Evolutionary conservation across 2,888 invertebrate genomes (phyloP), one percentile per base, ranked within the genome.

Genomic region (Toxonevra muliebris): DNA sequence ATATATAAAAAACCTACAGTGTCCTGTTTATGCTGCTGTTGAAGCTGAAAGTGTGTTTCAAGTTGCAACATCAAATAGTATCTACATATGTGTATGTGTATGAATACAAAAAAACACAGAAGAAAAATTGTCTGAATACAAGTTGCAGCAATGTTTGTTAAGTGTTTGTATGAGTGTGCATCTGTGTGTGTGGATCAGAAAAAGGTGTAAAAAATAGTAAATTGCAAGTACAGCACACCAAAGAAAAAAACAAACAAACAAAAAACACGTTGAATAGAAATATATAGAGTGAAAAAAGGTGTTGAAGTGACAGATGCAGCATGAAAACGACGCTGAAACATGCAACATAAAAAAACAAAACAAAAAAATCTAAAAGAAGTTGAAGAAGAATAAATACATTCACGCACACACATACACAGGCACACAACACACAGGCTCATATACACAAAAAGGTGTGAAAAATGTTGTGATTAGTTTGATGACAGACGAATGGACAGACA

Each of bases 261-360:
- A 17, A 10, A 42, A 30, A n/a, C n/a, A 52, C n/a, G 13, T 41
- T 1, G 52, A 13, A 30, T 20, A 52, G 41, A 42, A 15, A 19
- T 20, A 20, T 59, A 20, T 45, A 20, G 17, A 10, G n/a, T 19
- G 76, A 76, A 73, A 73, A 73, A 73, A 79, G 79, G 74, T 80
- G 78, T 73, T 79, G 74, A 76, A 80, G 78, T 79, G 79, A 53
- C 71, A 76, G 70, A 64, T 66, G 54, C 61, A 69, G 58, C 54
- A 59, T 19, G 62, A 7, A 30, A 30, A 30, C 30, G 7, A 30
- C 30, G 7, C 30, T 30, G 30, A 13, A 61, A 53, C 30, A 50
- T 13, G 41, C 63, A 53, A 53, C 60, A 59, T 2, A 54, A 61
- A 66, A 45, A 12, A 19, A 53, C 45, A 55, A 42, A 41, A 53